Conservation (phyloP, 2,113 vertebrate species). For the Limanda limanda region DNA sequence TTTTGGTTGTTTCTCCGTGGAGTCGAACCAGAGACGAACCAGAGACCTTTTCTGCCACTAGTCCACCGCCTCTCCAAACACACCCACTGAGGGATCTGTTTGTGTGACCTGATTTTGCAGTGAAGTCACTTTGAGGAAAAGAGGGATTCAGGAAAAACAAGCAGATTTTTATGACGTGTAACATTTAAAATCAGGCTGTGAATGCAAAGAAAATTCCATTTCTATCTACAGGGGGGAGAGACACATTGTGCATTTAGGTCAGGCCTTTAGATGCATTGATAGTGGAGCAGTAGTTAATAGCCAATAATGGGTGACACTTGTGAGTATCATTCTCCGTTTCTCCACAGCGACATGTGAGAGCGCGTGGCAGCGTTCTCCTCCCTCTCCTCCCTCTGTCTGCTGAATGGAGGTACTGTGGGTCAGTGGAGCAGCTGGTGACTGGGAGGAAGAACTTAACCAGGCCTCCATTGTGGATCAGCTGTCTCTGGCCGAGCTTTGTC, state of each 20-base stretch:
- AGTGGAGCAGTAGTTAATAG: not conserved
- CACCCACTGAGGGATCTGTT: slow-evolving; percentile 24
- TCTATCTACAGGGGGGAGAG: not conserved
- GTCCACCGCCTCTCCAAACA: too few species aligned
- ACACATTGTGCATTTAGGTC: not conserved
- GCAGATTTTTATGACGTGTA: not conserved
- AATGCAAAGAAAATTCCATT: slow-evolving; percentile 5
- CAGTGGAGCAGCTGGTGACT: slow-evolving; percentile 84
- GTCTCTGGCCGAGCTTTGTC: slow-evolving; percentile 82
- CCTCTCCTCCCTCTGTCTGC: slow-evolving; percentile 38
- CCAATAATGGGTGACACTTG: slow-evolving; percentile 19
- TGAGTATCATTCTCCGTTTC: slow-evolving; percentile 33
- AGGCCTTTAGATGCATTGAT: not conserved
- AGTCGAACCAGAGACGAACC: too few species aligned
- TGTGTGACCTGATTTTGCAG: slow-evolving; percentile 48
- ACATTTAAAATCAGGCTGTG: not conserved
- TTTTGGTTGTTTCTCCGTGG: too few species aligned
- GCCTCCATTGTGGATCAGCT: slow-evolving; percentile 84
- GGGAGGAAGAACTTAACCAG: slow-evolving; percentile 85
- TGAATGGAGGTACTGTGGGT: slow-evolving; percentile 80
- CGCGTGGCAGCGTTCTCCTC: slow-evolving; percentile 51
- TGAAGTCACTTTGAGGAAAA: not conserved
- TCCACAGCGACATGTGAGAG: slow-evolving; percentile 34
- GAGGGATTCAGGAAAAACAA: not conserved
- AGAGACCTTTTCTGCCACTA: too few species aligned